Conservation (phyloP, 2,113 vertebrate genomes). For the Okapia johnstoni region DNA sequence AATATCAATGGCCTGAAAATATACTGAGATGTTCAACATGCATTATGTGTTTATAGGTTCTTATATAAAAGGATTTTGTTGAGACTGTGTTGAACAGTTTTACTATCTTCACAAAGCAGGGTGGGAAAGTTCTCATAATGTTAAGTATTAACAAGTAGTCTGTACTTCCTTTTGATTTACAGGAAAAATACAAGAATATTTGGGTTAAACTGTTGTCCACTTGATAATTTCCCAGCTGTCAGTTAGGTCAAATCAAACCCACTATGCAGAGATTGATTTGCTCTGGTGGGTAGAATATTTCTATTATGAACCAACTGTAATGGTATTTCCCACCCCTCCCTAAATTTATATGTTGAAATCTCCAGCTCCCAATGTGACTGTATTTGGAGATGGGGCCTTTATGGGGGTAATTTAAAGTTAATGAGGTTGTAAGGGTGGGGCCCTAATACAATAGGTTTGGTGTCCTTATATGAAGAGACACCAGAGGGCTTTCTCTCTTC, state of each 20-base stretch:
- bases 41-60: neutral
- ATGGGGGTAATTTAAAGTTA: neutral
- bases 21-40: neutral
- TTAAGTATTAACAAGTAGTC: neutral
- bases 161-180: neutral
- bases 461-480: neutral
- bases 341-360: neutral
- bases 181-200: neutral
- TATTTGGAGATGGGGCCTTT: neutral
- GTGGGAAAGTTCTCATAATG: neutral
- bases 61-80: constrained; percentile 9
- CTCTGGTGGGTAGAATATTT: neutral
- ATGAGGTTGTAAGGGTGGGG: neutral
- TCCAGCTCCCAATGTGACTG: neutral
- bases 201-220: neutral
- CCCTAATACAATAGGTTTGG: neutral
- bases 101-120: neutral
- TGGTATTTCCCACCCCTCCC: neutral
- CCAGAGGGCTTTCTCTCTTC: neutral
- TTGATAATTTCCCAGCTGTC: neutral
- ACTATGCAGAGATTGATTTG: neutral
- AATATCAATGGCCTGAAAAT: neutral
- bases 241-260: neutral
- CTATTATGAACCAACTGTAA: neutral
- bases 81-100: neutral